Evolutionary conservation across 2,113 vertebrate species (phyloP).

Genomic region (Pelecanoides urinatrix): DNA sequence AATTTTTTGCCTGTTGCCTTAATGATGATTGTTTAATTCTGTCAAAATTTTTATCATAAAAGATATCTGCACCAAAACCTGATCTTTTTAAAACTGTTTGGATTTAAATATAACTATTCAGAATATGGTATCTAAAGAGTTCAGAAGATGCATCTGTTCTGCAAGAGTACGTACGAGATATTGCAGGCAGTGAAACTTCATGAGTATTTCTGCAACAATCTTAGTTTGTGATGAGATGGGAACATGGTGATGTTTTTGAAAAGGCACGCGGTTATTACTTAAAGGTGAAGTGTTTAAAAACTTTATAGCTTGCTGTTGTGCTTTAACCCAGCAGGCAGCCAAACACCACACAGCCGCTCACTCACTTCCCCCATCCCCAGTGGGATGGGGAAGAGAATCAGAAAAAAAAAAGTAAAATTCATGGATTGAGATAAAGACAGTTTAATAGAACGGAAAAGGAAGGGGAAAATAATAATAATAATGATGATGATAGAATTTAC

Average conservation of each 20-base stretch:
- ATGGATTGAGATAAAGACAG: no score
- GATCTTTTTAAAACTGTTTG: neutral
- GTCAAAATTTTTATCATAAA: neutral
- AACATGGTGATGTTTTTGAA: neutral
- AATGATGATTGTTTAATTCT: neutral
- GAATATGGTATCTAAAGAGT: neutral
- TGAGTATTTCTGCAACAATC: neutral
- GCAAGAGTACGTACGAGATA: neutral
- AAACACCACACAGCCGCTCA: no score
- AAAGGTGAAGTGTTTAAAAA: neutral
- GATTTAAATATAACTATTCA: neutral
- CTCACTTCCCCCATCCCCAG: no score
- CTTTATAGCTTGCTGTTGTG: neutral
- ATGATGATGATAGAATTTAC: no score
- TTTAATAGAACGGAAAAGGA: no score
- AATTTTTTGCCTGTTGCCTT: neutral
- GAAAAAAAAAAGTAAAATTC: no score
- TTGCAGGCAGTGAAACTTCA: neutral
- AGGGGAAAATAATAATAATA: no score
- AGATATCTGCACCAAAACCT: neutral
- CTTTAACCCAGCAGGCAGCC: no score
- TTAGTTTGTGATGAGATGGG: neutral
- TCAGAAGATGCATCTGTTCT: neutral
- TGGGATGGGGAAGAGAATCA: no score
- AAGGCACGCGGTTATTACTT: neutral